Base-by-base conservation (phyloP, 2,888 invertebrate species). In the Meteorus colon region DNA sequence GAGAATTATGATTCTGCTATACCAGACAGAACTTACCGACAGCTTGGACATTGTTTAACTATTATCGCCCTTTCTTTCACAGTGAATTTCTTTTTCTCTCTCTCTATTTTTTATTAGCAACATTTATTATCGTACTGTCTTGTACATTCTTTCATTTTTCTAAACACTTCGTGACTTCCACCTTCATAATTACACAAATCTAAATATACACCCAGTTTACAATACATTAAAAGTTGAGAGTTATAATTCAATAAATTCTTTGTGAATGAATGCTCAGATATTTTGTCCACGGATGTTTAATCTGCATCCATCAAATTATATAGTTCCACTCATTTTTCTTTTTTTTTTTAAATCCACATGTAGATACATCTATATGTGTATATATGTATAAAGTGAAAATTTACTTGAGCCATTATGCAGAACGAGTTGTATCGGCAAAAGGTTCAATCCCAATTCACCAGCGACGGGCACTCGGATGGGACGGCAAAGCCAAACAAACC, bases 401-500 rank as follows among this genome's bases (percentile, higher is more conserved):
- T 88, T 88, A 88, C 87, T 85, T 84, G 83, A 77, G 80, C 87
- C 86, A 88, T 88, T 88, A 88, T 88, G 88, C 86, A 87, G 87
- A 88, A 87, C 88, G 87, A 85, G 87, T 87, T 86, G 86, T 87
- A 87, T 87, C 85, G 88, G 88, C 84, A 85, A 73, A 84, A 87
- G 86, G 85, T 86, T 87, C 88, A 85, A 88, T 88, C 86, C 87
- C 87, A 88, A 87, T 88, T 88, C 84, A 55, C 88, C 87, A 86
- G 85, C 87, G 86, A 86, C 85, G 81, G 19, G 84, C 82, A 82
- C 63, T 31, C 86, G 83, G 85, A 86, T 84, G 82, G 87, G 87
- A 86, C 86, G 85, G 88, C 87, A 86, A 89, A 89, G 89, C 89
- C 89, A 89, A 89, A 89, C 89, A 89, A 89, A 89, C 89, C 89